Evolutionary conservation across 2,888 invertebrate species (phyloP).

Genomic region (Drosophila pseudotakahashii): DNA sequence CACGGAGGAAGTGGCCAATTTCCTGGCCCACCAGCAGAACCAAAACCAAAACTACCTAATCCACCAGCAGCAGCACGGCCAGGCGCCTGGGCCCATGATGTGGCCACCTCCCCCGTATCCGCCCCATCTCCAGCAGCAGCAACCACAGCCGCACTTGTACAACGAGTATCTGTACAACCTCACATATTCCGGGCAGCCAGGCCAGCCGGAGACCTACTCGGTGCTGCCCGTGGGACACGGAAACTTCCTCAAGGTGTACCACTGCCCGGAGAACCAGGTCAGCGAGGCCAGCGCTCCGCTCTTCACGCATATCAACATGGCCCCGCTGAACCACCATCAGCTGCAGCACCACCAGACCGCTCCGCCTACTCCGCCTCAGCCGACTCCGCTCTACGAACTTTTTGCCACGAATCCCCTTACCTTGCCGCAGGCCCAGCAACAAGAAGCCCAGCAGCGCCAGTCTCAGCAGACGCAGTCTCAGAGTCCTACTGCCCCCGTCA

Average conservation of each 20-base stretch:
- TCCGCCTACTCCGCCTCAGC: conserved; percentile 54
- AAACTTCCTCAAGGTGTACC: conserved; percentile 83
- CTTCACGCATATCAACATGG: conserved; percentile 66
- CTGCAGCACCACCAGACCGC: conserved; percentile 45
- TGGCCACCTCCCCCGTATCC: conserved; percentile 48
- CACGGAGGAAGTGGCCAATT: conserved; percentile 58
- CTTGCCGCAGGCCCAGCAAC: conserved; percentile 30
- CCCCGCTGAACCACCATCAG: conserved; percentile 61
- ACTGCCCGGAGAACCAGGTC: conserved; percentile 77
- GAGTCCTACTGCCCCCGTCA: conserved; percentile 40
- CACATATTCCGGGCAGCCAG: conserved; percentile 62
- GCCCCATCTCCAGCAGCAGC: conserved; percentile 57
- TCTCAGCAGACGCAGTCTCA: conserved; percentile 17
- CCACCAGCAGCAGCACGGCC: conserved; percentile 52
- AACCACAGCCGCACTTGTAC: conserved; percentile 63
- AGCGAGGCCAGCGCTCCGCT: conserved; percentile 50
- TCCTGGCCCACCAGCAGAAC: conserved; percentile 61
- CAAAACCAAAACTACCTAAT: conserved; percentile 46
- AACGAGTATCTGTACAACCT: conserved; percentile 79
- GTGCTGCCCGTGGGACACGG: conserved; percentile 83
- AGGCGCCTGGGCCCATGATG: conserved; percentile 56
- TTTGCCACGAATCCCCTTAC: conserved; percentile 81
- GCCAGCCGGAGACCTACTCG: conserved; percentile 82
- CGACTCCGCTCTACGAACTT: conserved; percentile 81
- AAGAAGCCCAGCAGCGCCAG: conserved; percentile 14